phyloP scores from a whole-genome alignment of 2,888 invertebrate species.

The Parnassius orleans region DNA sequence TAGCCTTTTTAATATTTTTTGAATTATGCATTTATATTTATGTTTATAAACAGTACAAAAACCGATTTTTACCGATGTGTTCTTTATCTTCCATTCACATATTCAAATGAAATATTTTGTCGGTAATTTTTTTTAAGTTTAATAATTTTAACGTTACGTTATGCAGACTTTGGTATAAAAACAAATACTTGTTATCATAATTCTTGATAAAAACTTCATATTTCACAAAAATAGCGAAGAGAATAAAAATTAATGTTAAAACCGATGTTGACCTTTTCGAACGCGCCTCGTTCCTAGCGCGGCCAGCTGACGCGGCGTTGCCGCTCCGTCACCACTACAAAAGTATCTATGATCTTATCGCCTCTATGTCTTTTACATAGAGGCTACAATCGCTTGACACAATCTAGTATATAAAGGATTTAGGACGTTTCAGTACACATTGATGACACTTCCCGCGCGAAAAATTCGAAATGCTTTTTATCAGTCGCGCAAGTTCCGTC shows the following conservation, averaged over 20 bases:
- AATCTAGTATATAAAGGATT: slow-evolving; percentile 67
- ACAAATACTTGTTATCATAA: too few relatives aligned
- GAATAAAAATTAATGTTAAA: slow-evolving; percentile 68
- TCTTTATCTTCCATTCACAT: too few relatives aligned
- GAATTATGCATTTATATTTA: slow-evolving; percentile 41
- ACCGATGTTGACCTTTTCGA: slow-evolving; percentile 78
- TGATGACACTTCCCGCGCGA: slow-evolving; percentile 75
- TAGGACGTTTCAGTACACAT: slow-evolving; percentile 63
- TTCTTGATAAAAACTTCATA: slow-evolving; percentile 14
- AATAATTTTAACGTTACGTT: too few relatives aligned
- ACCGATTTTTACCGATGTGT: too few relatives aligned
- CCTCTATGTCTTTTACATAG: slow-evolving; percentile 51
- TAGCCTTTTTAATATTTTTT: slow-evolving; percentile 56
- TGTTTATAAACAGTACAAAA: background rate
- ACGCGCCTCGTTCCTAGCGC: slow-evolving; percentile 71
- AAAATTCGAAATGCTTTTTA: slow-evolving; percentile 79
- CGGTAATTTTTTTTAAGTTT: too few relatives aligned
- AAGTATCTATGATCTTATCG: slow-evolving; percentile 69
- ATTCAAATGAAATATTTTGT: too few relatives aligned
- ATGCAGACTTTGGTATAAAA: too few relatives aligned
- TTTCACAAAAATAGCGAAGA: slow-evolving; percentile 64
- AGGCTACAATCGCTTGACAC: slow-evolving; percentile 49
- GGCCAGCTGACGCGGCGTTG: slow-evolving; percentile 80
- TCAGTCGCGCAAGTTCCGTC: slow-evolving; percentile 22
- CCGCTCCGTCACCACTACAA: slow-evolving; percentile 53